Evolutionary conservation across 2,888 invertebrate genomes (phyloP), one percentile per base, ranked within the genome.

Genomic region (Rhingia rostrata): DNA sequence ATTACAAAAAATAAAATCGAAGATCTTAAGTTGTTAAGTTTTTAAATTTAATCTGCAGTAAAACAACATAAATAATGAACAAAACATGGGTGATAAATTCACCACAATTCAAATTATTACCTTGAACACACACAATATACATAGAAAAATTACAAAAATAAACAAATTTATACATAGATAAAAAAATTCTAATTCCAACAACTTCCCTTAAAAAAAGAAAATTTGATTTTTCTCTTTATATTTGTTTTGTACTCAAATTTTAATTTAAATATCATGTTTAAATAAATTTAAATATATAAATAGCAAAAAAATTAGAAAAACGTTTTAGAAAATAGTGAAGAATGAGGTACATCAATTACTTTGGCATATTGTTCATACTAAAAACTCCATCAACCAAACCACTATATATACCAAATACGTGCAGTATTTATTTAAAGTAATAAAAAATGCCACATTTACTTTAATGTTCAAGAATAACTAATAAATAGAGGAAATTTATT

Each of bases 21-120:
- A 74, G 66, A 56, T 84, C 64, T 84, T 84, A 70, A 80, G 74
- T 84, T 80, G 84, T 84, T 84, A 84, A 75, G 74, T 84, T 84
- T 84, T 84, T 84, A 45, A 83, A 74, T 61, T 64, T 73, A 84
- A 70, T 84, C 64, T 84, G 79, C 74, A 70, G 64, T 5, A 51
- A 69, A 22, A 77, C 35, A 22, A 54, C 56, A 53, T 9, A 22
- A 61, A 66, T 39, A 47, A 49, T 14, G 47, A 49, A 64, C 14
- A 58, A 54, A 69, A 54, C 64, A 74, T 84, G 75, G 80, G 80
- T 61, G 69, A 80, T 70, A 54, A 84, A 74, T n/a, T n/a, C n/a
- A n/a, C n/a, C n/a, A 70, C 41, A 80, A 80, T 79, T 84, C 64
- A 61, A 70, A 84, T 70, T 66, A 79, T 61, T 70, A 75, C 74